Base-by-base conservation (phyloP, 1,140 invertebrate species). In the Rhopalosiphum maidis region DNA sequence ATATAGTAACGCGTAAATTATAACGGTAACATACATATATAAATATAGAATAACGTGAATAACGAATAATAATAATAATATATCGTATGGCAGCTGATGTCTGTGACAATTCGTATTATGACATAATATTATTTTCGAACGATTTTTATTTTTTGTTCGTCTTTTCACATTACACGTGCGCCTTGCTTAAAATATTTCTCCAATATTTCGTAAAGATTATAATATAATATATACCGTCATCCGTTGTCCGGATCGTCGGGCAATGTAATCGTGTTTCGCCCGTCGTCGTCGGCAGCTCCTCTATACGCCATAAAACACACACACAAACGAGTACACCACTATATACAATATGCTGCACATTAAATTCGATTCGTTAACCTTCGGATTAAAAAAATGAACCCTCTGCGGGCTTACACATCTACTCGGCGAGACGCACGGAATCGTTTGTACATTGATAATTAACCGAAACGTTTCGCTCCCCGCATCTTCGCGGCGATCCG, bases 331-430 rank as follows among this genome's bases (percentile, higher is more conserved):
- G n/a, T 41, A 41, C 41, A 4, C 41, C 41, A 41, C 41, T 41
- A 41, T 41, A 41, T 41, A 41, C 2, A 41, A 41, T 41, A 41
- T 41, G 41, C 41, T 0, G 25, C 35, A 25, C 41, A 41, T 41
- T 25, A n/a, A 43, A 82, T 51, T 85, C 9, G 82, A 85, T 93
- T 86, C 91, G 77, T 93, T 93, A 85, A 93, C 68, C 91, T 54
- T 93, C 82, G 82, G 35, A 54, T 86, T 54, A 93, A 93, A n/a
- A 77, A 77, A 93, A 85, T 41, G 77, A 41, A 85, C 91, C 91
- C 91, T 92, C 91, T 83, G 91, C 77, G 90, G 90, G 90, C 30
- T 23, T 60, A 25, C n/a, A 21, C 21, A 22, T 30, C 25, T 41
- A 7, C 54, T 30, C 15, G 30, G 22, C 54, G 22, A 22, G 8